A percentile compares a stretch with the other conserved stretches of the same genome.
Conservation (phyloP, 2,888 invertebrate genomes). For the Cosmopolites sordidus region DNA sequence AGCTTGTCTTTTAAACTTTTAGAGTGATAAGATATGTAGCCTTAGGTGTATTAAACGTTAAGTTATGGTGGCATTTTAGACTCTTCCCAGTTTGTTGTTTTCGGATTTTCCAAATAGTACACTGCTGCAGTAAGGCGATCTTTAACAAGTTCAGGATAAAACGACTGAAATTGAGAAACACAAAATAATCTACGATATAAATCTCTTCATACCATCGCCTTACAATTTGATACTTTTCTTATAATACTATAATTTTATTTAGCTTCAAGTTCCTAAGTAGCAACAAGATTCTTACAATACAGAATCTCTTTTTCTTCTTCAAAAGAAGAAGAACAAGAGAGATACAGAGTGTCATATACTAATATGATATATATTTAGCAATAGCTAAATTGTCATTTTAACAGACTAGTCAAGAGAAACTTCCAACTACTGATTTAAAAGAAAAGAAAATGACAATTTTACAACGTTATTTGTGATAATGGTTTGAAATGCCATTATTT, state of each 20-base stretch:
- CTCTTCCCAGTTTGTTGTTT: slow-evolving; percentile 17
- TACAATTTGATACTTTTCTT: background rate
- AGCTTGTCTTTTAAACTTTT: slow-evolving; percentile 34
- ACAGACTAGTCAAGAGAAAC: slow-evolving; percentile 23
- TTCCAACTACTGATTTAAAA: slow-evolving; percentile 17
- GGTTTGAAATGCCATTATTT: slow-evolving; percentile 46
- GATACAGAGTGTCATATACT: too few species aligned
- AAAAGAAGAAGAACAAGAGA: too few species aligned
- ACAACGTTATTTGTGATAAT: slow-evolving; percentile 40
- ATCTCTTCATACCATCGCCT: too few species aligned
- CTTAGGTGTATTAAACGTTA: slow-evolving; percentile 38
- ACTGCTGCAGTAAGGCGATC: too few species aligned
- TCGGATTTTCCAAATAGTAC: too few species aligned
- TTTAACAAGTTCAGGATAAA: too few species aligned
- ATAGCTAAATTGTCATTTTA: slow-evolving; percentile 21
- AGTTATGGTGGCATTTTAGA: slow-evolving; percentile 42
- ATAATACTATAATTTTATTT: slow-evolving; percentile 3
- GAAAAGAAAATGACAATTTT: slow-evolving; percentile 33
- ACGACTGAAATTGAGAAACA: too few species aligned
- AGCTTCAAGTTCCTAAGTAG: slow-evolving; percentile 33
- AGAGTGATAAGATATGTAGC: slow-evolving; percentile 38
- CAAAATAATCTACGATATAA: too few species aligned
- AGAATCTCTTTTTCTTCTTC: too few species aligned
- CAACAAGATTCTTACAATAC: slow-evolving; percentile 9
- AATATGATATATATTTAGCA: slow-evolving; percentile 15